These are phyloP conservation scores for Tragulus kanchil DNA, from an alignment of 2,113 vertebrate species.

Conservation along the genomic window DNA sequence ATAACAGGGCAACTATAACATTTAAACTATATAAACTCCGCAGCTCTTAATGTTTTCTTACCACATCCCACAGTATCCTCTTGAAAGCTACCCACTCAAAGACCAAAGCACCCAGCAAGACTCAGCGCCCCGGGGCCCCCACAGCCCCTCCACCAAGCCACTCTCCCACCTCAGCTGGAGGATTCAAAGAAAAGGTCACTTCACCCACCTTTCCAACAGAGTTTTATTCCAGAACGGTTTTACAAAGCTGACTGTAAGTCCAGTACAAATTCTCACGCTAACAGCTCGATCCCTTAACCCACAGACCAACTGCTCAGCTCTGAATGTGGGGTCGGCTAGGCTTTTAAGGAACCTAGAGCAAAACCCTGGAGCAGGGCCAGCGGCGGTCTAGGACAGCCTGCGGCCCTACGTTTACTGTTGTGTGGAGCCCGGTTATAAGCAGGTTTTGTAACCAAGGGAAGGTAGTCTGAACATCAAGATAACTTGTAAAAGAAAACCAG, in stretches of 20 bases:
- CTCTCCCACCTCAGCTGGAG: not conserved
- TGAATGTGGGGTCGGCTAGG: not conserved
- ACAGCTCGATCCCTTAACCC: not conserved
- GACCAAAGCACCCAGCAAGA: not conserved
- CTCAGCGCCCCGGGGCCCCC: rapidly evolving
- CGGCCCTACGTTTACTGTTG: rapidly evolving
- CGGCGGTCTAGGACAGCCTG: rapidly evolving
- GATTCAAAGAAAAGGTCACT: not conserved
- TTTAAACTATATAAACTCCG: not conserved
- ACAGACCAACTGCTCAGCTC: not conserved
- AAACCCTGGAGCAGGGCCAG: not conserved
- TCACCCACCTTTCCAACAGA: not conserved
- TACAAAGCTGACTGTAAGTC: not conserved
- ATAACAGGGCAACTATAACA: not conserved
- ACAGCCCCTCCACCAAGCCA: not conserved
- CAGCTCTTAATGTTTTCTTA: not conserved
- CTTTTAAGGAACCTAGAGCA: not conserved
- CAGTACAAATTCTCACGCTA: not conserved
- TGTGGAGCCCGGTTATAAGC: not conserved
- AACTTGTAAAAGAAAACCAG: not conserved
- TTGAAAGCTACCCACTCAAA: not conserved
- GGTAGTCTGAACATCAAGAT: not conserved
- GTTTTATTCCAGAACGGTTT: constrained; percentile 54
- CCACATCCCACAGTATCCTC: not conserved
- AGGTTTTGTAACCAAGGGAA: not conserved